These are phyloP conservation scores for Lordiphosa clarofinis DNA, from an alignment of 1,140 invertebrate genomes.

Conservation along the genomic window DNA sequence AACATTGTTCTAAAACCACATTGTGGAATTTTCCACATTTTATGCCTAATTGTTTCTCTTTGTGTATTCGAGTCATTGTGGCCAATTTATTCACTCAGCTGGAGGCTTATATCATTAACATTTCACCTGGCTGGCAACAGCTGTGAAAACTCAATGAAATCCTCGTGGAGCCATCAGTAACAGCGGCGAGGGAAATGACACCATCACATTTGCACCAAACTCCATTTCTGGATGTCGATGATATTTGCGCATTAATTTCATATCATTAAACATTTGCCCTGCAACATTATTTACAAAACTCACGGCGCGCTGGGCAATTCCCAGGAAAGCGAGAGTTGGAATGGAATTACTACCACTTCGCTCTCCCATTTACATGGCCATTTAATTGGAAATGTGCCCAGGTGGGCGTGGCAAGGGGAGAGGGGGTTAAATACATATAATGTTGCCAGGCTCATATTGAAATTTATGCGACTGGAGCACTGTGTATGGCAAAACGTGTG, in stretches of 20 bases:
- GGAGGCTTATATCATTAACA: constrained; percentile 47
- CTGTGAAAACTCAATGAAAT: constrained; percentile 36
- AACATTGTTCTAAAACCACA: too few relatives aligned
- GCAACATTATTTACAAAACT: constrained; percentile 55
- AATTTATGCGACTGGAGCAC: constrained; percentile 59
- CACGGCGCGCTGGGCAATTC: constrained; percentile 11
- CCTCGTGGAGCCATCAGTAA: constrained; percentile 16
- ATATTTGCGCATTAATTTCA: constrained; percentile 72
- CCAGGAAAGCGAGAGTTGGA: too few relatives aligned
- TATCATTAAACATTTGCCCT: constrained; percentile 63
- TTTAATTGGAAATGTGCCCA: constrained; percentile 55
- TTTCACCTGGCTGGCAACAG: constrained; percentile 35
- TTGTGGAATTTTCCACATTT: not conserved
- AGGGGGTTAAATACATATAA: constrained; percentile 24
- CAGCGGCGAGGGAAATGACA: constrained; percentile 6
- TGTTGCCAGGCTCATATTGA: constrained; percentile 40
- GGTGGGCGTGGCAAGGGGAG: not conserved
- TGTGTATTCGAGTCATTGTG: constrained; percentile 4
- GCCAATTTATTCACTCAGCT: constrained; percentile 44
- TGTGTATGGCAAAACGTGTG: constrained; percentile 36
- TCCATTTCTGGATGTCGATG: constrained; percentile 34
- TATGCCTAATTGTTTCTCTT: not conserved
- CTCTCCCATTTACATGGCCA: constrained; percentile 15
- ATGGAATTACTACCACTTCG: not conserved
- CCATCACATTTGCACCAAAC: not conserved